Base-by-base conservation (phyloP, 2,888 invertebrate genomes). In the Agrotis ipsilon region DNA sequence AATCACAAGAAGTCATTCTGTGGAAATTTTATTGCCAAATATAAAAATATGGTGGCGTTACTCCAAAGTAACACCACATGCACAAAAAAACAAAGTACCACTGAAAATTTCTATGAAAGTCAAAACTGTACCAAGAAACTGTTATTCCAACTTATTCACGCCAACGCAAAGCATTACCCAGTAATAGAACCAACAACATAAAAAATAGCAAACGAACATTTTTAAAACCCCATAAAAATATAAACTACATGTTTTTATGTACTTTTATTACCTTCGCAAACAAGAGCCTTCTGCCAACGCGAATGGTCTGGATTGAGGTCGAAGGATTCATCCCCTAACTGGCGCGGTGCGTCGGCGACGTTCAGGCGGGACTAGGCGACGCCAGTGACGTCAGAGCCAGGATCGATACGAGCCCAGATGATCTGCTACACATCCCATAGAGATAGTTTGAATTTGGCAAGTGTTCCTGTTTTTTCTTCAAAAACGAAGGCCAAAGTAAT, bases 401-500 rank as follows among this genome's bases (percentile, higher is more conserved):
- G 87, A 92, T 94, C 94, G 91, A 93, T 93, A 86, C 87, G 72
- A 79, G 19, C 81, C 84, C 92, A 92, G 90, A 93, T 93, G 92
- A 92, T 89, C 88, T 84, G 71, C 68, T 70, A 80, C 75, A 83
- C 79, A 81, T 80, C 72, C 64, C 59, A 43, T 52, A 27, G 5
- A 74, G 67, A 68, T 69, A 74, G 73, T 84, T 82, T 75, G 63
- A 52, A 61, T 68, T 82, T 87, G 84, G 85, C 88, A 88, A 78
- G 77, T 63, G 60, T 72, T 65, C 72, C 55, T 65, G 52, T 58
- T 77, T 74, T 74, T 70, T 69, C 52, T n/a, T 51, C 59, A 5
- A 52, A 27, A 63, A 45, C 14, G 43, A 16, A 7, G 18, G 27
- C 64, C 51, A 24, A 62, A 43, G 24, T 39, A 32, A 21, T 57